These are phyloP conservation scores for Prochilodus magdalenae DNA, from an alignment of 2,113 vertebrate species.

Conservation along the genomic window DNA sequence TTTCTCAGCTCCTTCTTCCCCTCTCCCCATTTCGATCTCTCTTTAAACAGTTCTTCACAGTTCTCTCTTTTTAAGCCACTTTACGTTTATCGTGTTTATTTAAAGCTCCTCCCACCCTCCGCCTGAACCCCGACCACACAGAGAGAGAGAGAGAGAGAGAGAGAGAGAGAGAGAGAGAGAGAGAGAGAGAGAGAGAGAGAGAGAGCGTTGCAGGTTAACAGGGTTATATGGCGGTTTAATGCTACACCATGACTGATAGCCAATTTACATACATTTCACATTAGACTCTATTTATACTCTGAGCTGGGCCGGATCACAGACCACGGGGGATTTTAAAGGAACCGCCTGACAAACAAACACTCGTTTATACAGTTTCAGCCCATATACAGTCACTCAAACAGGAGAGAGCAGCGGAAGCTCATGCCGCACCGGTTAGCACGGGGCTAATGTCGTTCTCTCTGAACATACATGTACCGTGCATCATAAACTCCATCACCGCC, in stretches of 20 bases:
- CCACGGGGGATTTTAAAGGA: not conserved
- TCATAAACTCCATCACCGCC: no score
- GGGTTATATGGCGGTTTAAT: constrained; percentile 1
- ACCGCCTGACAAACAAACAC: no score
- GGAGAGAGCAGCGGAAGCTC: no score
- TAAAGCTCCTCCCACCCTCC: not conserved
- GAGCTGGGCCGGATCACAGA: not conserved
- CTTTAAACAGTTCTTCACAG: no score
- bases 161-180: not conserved
- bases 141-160: not conserved
- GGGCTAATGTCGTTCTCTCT: no score
- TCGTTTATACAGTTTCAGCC: no score
- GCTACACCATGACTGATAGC: constrained; percentile 13
- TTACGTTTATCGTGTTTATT: not conserved
- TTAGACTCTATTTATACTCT: not conserved
- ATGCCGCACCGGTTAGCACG: no score
- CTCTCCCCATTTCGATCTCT: not conserved
- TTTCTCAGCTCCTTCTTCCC: not conserved
- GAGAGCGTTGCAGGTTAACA: not conserved
- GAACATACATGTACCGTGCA: no score
- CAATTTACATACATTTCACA: constrained; percentile 6
- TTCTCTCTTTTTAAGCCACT: not conserved
- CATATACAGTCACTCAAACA: no score
- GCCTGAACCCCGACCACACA: not conserved
- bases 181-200: not conserved